Evolutionary conservation across 1,140 invertebrate species (phyloP).

Genomic region (Chlorops oryzae): DNA sequence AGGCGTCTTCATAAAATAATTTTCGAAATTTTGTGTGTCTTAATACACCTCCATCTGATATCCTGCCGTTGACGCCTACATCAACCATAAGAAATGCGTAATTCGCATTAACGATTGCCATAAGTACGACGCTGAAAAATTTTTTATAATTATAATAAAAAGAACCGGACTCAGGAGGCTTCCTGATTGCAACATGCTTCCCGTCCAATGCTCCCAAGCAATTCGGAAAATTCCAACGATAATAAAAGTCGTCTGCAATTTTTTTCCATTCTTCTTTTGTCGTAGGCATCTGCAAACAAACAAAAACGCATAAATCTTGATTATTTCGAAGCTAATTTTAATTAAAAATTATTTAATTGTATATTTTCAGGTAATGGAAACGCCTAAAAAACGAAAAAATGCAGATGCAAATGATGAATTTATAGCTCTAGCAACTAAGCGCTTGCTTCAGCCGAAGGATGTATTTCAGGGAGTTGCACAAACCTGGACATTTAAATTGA

Average conservation of each 20-base stretch:
- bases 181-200: slow-evolving; percentile 49
- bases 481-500: neutral
- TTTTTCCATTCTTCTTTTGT: slow-evolving; percentile 27
- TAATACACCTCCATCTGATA: slow-evolving; percentile 47
- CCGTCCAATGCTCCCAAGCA: slow-evolving; percentile 42
- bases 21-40: too few relatives aligned
- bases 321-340: neutral
- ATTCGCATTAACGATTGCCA: slow-evolving; percentile 47
- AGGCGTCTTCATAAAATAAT: too few relatives aligned
- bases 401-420: too few relatives aligned
- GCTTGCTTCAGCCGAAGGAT: too few relatives aligned
- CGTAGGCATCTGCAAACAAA: slow-evolving; percentile 12
- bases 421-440: too few relatives aligned
- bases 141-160: slow-evolving; percentile 30
- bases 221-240: slow-evolving; percentile 41
- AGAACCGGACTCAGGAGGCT: slow-evolving; percentile 19
- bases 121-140: slow-evolving; percentile 45
- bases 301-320: neutral
- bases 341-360: neutral
- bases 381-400: slow-evolving; percentile 1
- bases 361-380: neutral
- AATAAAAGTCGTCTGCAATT: slow-evolving; percentile 28
- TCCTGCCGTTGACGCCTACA: slow-evolving; percentile 42
- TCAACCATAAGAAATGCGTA: slow-evolving; percentile 46
- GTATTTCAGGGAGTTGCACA: neutral